These are phyloP conservation scores for Camponotus floridanus DNA, from an alignment of 1,140 invertebrate genomes.

Conservation along the genomic window DNA sequence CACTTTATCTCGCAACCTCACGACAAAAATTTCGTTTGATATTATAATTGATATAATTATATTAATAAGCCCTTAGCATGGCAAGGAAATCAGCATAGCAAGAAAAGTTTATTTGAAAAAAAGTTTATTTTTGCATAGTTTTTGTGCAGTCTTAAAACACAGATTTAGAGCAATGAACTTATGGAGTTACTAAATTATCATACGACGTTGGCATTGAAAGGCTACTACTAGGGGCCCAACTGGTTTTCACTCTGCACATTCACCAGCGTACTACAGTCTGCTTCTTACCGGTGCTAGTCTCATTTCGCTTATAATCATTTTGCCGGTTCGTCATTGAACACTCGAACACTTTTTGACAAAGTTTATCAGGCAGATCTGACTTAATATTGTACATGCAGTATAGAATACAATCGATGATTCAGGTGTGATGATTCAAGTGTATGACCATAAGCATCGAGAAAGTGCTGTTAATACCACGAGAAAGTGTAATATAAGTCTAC, in stretches of 20 bases:
- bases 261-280: slow-evolving; percentile 71
- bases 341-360: neutral
- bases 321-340: slow-evolving; percentile 6
- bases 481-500: slow-evolving; percentile 32
- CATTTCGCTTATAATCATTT: slow-evolving; percentile 36
- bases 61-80: no score
- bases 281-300: slow-evolving; percentile 67
- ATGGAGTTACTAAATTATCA: slow-evolving; percentile 46
- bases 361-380: neutral
- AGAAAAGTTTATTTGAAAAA: no score
- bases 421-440: neutral
- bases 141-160: neutral
- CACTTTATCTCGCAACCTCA: no score
- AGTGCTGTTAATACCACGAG: neutral
- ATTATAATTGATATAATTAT: no score
- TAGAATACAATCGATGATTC: neutral
- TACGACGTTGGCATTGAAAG: slow-evolving; percentile 81
- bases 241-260: slow-evolving; percentile 82
- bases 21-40: no score
- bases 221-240: slow-evolving; percentile 72
- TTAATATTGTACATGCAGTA: neutral
- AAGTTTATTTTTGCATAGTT: neutral
- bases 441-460: neutral
- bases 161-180: slow-evolving; percentile 14
- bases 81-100: no score